Conservation (phyloP, 1,140 invertebrate genomes). For the Penaeus chinensis region DNA sequence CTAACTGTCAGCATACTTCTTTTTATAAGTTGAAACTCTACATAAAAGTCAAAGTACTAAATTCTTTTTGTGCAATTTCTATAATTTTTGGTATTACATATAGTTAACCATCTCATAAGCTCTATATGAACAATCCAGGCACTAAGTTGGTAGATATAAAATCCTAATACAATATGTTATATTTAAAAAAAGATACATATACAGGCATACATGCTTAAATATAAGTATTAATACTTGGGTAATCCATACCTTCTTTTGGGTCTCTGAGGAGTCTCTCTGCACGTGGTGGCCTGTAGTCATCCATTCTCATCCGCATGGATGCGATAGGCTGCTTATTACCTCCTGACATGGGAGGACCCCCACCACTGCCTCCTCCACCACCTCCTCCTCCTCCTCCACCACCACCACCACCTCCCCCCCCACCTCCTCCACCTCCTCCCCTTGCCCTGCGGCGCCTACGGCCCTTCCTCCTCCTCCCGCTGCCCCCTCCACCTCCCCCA, state of each 20-base stretch:
- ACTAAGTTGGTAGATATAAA: too few relatives aligned
- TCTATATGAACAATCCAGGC: too few relatives aligned
- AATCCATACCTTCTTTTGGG: constrained; percentile 47
- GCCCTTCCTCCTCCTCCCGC: neutral
- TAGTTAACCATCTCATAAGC: too few relatives aligned
- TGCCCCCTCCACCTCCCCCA: constrained; percentile 14
- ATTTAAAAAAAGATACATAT: too few relatives aligned
- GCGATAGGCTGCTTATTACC: constrained; percentile 59
- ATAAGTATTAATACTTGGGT: neutral
- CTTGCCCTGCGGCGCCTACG: constrained; percentile 30
- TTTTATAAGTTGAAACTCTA: too few relatives aligned
- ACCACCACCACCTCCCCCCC: constrained; percentile 22
- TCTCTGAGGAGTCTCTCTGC: constrained; percentile 42
- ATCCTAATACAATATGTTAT: too few relatives aligned
- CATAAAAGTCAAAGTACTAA: too few relatives aligned
- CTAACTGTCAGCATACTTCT: too few relatives aligned
- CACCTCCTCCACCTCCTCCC: constrained; percentile 31
- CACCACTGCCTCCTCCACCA: constrained; percentile 15
- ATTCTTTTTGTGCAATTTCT: too few relatives aligned
- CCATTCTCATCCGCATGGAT: constrained; percentile 64
- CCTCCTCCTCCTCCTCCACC: constrained; percentile 35
- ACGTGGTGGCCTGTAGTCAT: constrained; percentile 61
- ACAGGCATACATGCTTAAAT: neutral
- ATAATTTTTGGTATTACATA: too few relatives aligned
- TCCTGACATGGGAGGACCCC: constrained; percentile 49